Base-by-base conservation (phyloP, 2,113 vertebrate species). In the Todiramphus saurophagus region DNA sequence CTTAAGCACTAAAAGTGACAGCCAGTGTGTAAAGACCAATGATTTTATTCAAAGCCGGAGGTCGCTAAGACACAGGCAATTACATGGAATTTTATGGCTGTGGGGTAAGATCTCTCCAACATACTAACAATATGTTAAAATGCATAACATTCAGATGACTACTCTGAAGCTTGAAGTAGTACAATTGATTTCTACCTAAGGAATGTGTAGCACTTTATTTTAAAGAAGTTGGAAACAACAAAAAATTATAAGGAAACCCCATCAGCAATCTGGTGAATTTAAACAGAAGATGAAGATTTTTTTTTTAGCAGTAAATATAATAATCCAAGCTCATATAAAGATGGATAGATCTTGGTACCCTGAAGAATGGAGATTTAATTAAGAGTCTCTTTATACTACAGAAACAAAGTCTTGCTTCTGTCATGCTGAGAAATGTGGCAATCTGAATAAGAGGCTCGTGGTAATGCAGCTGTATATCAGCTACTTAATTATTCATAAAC, bases 1-100 rank as follows among this genome's bases (percentile, higher is more conserved):
- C 64, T 53, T 15, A 81, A 96, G 94, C 97, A 96, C 94, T 97
- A 93, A 96, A 97, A 95, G 94, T 89, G 96, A 97, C 68, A 83
- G 87, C 68, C 46, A 50, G 60, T 37, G 63, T 76, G 70, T 91
- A 82, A 94, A 89, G 72, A 93, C 73, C 95, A 92, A 24, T 16
- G 68, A 75, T 75, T 82, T 50, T 72, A 53, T 96, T 97, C 92
- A 94, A 89, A 95, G 95, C 95, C 95, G 72, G 70, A 95, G 97
- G 97, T 97, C 97, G 81, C 97, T 95, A 96, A 90, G 41, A 90
- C 82, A 50, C 2, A 5, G 97, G 94, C 96, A 96, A 60, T 85
- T 75, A 98, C 7, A n/a, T 89, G 96, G 83, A 97, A 94, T 95
- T 93, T 97, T 94, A 70, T 93, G 95, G 63, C 79, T 67, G 69